A percentile compares a stretch with the other conserved stretches of the same genome.
Evolutionary conservation across 1,140 invertebrate species (phyloP).

Genomic region (Triops longicaudatus): DNA sequence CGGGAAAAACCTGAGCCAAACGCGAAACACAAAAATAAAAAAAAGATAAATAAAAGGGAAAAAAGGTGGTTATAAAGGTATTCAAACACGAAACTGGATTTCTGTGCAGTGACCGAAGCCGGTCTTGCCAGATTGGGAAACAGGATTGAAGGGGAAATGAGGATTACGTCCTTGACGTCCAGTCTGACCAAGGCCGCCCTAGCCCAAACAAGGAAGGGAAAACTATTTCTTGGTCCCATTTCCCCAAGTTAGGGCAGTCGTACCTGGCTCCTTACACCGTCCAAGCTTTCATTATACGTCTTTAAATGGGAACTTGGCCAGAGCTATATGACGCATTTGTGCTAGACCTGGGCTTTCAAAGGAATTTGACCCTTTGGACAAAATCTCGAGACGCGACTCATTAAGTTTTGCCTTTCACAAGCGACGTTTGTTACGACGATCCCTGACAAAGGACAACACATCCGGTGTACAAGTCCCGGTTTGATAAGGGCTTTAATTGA

Average conservation of each 20-base stretch:
- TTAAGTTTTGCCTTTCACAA: too few relatives aligned
- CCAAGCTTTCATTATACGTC: neutral
- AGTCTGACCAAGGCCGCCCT: neutral
- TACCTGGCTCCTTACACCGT: neutral
- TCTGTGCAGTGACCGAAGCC: neutral
- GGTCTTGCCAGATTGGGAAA: neutral
- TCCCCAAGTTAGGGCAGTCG: neutral
- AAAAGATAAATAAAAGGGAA: neutral
- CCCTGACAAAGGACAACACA: too few relatives aligned
- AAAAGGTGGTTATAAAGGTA: too few relatives aligned
- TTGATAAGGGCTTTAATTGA: too few relatives aligned
- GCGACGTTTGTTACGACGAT: too few relatives aligned
- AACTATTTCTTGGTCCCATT: neutral
- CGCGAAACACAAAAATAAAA: neutral
- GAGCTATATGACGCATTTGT: neutral
- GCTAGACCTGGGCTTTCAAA: neutral
- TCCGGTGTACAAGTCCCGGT: too few relatives aligned
- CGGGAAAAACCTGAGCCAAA: neutral
- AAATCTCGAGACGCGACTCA: too few relatives aligned
- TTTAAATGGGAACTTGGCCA: neutral
- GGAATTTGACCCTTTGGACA: too few relatives aligned
- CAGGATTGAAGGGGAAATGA: neutral
- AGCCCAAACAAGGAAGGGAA: constrained; percentile 6
- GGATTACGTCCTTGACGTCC: neutral
- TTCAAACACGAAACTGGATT: too few relatives aligned